Evolutionary conservation across 2,888 invertebrate species (phyloP).

Genomic region (Cephus rjabovi): DNA sequence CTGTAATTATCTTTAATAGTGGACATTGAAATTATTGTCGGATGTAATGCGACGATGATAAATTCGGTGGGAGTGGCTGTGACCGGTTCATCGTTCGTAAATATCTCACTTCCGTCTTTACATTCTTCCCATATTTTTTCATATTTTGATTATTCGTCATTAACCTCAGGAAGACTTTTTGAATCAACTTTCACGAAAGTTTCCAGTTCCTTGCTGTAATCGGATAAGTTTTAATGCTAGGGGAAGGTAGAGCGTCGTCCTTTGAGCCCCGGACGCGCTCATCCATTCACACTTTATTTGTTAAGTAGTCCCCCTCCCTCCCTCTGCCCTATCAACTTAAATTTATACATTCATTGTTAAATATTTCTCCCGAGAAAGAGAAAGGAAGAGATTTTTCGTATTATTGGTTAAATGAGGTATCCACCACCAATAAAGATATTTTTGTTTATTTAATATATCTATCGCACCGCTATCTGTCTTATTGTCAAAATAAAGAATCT

Average conservation of each 20-base stretch:
- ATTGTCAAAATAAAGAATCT: not conserved
- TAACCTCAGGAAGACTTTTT: not conserved
- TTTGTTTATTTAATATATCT: not conserved
- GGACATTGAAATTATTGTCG: not conserved
- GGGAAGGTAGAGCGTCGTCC: conserved; percentile 20
- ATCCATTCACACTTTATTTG: not conserved
- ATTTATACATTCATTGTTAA: not conserved
- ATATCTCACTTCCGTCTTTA: not conserved
- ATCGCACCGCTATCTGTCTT: not conserved
- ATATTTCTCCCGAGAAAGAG: not conserved
- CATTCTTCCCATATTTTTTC: not conserved
- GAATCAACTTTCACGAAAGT: not conserved
- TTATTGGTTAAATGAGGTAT: not conserved
- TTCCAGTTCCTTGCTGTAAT: not conserved
- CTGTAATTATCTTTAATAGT: not conserved
- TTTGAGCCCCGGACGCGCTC: conserved; percentile 18
- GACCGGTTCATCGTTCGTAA: too few species aligned
- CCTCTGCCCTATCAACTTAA: not conserved
- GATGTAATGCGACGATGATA: not conserved
- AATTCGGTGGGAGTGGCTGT: not conserved
- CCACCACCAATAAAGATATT: not conserved
- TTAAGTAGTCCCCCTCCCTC: not conserved
- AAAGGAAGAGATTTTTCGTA: not conserved
- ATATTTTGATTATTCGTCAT: not conserved
- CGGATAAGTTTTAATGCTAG: not conserved